Evolutionary conservation across 2,888 invertebrate genomes (phyloP), one percentile per base, ranked within the genome.

Genomic region (Leucania comma): DNA sequence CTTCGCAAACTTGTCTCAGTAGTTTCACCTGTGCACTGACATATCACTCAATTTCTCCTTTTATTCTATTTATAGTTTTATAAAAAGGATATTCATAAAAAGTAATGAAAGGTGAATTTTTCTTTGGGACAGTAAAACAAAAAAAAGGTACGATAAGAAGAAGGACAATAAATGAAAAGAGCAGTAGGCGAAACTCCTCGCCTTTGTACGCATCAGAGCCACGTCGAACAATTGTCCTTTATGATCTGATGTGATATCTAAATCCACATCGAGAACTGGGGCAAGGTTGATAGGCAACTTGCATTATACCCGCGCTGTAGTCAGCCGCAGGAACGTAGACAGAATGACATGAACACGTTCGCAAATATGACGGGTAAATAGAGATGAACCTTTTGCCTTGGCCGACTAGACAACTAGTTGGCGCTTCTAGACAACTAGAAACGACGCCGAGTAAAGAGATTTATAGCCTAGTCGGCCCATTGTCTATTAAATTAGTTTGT

Each of bases 161-260:
- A 38, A 38, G 42, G 17, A 17, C 6, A 6, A 20, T 50, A 14
- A 22, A n/a, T 35, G 12, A 32, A 32, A 35, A 57, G 14, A 35
- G 35, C n/a, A 35, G 35, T 35, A 22, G 35, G 35, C 22, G 17
- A 32, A 35, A 51, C 22, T 58, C 24, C 9, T 38, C 38, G 10
- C 4, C 17, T 24, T 22, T 48, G n/a, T 22, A 10, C 5, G 17
- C 2, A 32, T 29, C 48, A 22, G 26, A 46, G 12, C 69, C n/a
- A 42, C 38, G 48, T 48, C 54, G 24, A 22, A 61, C 24, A 50
- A 56, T 61, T 8, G 24, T 20, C 42, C 24, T 72, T 42, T 56
- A 50, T 57, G 64, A 63, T n/a, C 17, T 32, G 38, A 38, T 60
- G 38, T 72, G 54, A 42, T 22, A 72, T 48, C 62, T 56, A 29